Conservation (phyloP, 2,888 invertebrate species). For the Tupiocoris notatus region DNA sequence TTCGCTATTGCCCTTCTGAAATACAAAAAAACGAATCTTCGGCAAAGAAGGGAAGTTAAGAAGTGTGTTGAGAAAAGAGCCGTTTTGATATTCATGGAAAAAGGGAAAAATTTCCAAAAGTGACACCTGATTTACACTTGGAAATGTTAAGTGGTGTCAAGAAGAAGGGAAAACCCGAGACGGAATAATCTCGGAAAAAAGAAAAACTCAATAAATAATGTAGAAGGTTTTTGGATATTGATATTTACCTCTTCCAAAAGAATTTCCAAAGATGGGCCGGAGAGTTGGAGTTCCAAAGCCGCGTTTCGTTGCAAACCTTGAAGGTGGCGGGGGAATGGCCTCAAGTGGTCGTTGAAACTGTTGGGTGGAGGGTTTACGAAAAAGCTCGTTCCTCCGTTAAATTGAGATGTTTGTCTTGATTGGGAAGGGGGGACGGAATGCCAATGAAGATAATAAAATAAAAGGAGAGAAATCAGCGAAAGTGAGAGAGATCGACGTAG, state of each 20-base stretch:
- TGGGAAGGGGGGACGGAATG: slow-evolving; percentile 34
- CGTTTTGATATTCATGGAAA: not conserved
- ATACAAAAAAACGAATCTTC: no score
- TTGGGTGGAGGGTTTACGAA: slow-evolving; percentile 5
- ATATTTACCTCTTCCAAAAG: slow-evolving; percentile 25
- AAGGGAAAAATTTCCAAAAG: not conserved
- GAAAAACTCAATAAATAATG: slow-evolving; percentile 33
- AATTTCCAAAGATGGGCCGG: slow-evolving; percentile 20
- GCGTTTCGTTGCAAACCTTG: no score
- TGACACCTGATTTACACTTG: slow-evolving; percentile 13
- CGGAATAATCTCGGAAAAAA: not conserved
- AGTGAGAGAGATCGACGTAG: slow-evolving; percentile 8
- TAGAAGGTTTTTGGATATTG: slow-evolving; percentile 27
- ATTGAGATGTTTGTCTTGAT: slow-evolving; percentile 40
- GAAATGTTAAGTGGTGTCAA: slow-evolving; percentile 1
- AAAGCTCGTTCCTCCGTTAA: slow-evolving; percentile 32
- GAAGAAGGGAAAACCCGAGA: not conserved
- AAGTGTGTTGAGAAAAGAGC: no score
- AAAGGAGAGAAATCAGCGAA: not conserved
- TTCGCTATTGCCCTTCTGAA: no score
- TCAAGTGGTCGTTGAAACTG: not conserved
- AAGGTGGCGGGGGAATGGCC: no score
- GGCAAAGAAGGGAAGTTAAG: no score
- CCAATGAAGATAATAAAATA: slow-evolving; percentile 38
- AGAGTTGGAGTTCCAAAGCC: not conserved